Percentiles rank a stretch among this genome's conserved stretches.
phyloP scores from a whole-genome alignment of 2,113 vertebrate species.

The Herpetotheres cachinnans region DNA sequence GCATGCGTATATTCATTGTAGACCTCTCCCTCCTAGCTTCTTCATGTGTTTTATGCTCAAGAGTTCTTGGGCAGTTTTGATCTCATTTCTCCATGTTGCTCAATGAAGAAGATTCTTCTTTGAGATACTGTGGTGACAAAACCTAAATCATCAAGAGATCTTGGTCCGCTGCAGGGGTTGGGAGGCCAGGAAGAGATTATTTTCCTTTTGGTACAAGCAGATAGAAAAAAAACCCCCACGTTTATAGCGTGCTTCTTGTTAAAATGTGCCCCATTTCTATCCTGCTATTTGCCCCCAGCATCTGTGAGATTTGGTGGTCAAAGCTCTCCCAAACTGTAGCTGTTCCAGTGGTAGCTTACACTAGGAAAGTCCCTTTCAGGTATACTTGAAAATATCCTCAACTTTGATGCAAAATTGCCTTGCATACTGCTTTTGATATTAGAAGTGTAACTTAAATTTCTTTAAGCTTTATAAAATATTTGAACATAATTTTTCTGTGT shows the following conservation, averaged over 20 bases:
- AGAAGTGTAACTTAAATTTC: not conserved
- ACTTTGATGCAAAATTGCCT: not conserved
- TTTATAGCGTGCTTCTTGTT: not conserved
- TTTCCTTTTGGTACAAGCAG: not conserved
- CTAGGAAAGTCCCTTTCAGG: not conserved
- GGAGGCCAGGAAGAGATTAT: not conserved
- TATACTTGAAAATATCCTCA: not conserved
- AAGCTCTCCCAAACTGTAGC: not conserved
- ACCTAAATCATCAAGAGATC: not conserved
- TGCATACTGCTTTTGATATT: not conserved
- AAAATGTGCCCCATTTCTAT: not conserved
- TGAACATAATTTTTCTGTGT: not conserved
- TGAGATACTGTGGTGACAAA: not conserved
- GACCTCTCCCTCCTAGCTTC: not conserved
- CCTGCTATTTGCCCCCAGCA: not conserved
- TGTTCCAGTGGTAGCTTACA: not conserved
- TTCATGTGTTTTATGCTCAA: not conserved
- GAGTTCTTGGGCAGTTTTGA: not conserved
- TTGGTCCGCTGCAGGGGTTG: not conserved
- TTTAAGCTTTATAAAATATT: not conserved
- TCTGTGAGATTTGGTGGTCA: not conserved
- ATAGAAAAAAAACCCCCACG: not conserved
- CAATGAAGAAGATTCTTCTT: not conserved
- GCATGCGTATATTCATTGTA: fast-evolving
- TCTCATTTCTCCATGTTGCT: not conserved